Percentiles rank a stretch among this genome's conserved stretches.
Conservation (phyloP, 1,140 invertebrate genomes). For the Globodera rostochiensis region DNA sequence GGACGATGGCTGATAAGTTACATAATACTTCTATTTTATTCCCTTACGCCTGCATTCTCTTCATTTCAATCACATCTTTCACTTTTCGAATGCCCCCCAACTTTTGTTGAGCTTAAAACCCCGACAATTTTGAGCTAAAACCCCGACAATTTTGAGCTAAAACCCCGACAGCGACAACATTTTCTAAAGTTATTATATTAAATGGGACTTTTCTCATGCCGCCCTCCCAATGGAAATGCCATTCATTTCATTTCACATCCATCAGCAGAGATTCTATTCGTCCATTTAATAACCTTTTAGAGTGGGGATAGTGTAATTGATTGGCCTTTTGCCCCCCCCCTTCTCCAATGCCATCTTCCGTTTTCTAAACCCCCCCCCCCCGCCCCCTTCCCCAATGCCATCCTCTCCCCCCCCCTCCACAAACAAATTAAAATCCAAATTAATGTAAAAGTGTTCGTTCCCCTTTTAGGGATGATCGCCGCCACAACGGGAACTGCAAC, state of each 20-base stretch:
- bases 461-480: not conserved
- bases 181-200: no score
- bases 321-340: not conserved
- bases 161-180: no score
- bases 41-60: no score
- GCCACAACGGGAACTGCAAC: not conserved
- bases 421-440: not conserved
- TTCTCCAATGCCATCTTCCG: no score
- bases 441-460: not conserved
- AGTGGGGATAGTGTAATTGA: no score
- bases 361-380: no score
- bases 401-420: not conserved
- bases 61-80: not conserved
- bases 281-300: no score
- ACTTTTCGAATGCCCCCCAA: not conserved
- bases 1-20: not conserved
- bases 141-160: no score
- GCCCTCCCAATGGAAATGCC: not conserved
- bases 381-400: not conserved
- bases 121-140: no score
- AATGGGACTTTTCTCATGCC: not conserved
- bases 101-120: no score
- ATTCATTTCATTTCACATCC: not conserved
- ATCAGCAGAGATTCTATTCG: no score
- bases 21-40: not conserved